Evolutionary conservation across 2,113 vertebrate species (phyloP).

Genomic region (Pseudopipra pipra): DNA sequence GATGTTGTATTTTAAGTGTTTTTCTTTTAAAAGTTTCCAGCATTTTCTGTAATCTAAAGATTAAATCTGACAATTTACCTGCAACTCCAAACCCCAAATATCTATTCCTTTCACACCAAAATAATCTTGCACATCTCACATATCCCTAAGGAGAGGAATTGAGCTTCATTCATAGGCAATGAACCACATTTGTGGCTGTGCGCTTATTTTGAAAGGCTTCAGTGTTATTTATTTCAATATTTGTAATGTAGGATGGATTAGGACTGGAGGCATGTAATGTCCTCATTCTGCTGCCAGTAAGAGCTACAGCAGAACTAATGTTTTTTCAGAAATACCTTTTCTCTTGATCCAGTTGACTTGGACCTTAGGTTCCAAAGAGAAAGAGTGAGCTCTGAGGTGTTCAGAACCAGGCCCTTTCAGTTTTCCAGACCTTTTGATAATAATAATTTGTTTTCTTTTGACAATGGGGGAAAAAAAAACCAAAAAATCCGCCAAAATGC

Average conservation of each 20-base stretch:
- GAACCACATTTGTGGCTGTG: rapidly evolving
- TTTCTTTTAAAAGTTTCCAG: background rate
- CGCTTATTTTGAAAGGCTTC: background rate
- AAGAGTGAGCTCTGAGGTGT: background rate
- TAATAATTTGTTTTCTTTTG: background rate
- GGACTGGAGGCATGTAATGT: background rate
- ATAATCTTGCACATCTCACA: background rate
- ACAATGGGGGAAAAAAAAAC: background rate
- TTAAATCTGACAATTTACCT: background rate
- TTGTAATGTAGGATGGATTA: background rate
- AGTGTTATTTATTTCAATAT: background rate
- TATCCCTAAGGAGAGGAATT: background rate
- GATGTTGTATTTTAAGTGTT: background rate
- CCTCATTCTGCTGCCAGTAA: background rate
- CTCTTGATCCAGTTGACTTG: background rate
- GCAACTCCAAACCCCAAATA: background rate
- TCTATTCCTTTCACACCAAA: background rate
- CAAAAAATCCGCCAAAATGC: background rate
- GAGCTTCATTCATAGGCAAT: background rate
- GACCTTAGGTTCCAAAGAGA: background rate
- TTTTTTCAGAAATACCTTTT: background rate
- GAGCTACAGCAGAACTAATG: background rate
- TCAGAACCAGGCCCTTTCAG: background rate
- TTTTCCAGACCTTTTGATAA: background rate
- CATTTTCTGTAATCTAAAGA: background rate